These are phyloP conservation scores for Tachuris rubrigastra DNA, from an alignment of 2,113 vertebrate genomes.

Conservation along the genomic window DNA sequence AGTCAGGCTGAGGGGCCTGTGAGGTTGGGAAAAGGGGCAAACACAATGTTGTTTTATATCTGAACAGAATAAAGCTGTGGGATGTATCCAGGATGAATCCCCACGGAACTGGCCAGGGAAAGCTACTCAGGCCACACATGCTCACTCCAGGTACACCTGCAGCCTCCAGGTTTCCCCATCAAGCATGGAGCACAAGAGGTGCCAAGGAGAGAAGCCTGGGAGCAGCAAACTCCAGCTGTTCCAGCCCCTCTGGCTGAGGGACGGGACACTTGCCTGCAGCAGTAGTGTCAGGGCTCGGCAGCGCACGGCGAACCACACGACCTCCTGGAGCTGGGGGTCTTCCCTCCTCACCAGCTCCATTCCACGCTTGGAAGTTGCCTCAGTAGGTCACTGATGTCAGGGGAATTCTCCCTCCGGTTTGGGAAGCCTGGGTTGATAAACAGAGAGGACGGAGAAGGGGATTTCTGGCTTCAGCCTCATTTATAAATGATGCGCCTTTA, in stretches of 20 bases:
- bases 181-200: not conserved
- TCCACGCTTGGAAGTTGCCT: not conserved
- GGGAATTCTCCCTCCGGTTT: not conserved
- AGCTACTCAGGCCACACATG: not conserved
- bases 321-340: conserved; percentile 68
- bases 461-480: not conserved
- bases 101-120: not conserved
- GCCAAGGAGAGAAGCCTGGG: not conserved
- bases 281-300: conserved; percentile 84
- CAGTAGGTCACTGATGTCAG: not conserved
- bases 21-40: not conserved
- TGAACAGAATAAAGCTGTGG: not conserved
- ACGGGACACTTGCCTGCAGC: conserved; percentile 82
- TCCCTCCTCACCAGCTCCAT: conserved; percentile 49
- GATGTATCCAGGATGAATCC: not conserved
- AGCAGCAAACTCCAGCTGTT: not conserved
- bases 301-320: conserved; percentile 78
- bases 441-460: not conserved
- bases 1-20: not conserved
- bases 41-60: not conserved
- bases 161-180: not conserved
- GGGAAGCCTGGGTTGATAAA: conserved; percentile 33
- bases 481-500: not conserved
- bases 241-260: not conserved
- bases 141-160: not conserved